Percentiles rank a stretch among this genome's conserved stretches.
These are phyloP conservation scores for Diglossa cyanea DNA, from an alignment of 2,797 vertebrate genomes.

Conservation along the genomic window DNA sequence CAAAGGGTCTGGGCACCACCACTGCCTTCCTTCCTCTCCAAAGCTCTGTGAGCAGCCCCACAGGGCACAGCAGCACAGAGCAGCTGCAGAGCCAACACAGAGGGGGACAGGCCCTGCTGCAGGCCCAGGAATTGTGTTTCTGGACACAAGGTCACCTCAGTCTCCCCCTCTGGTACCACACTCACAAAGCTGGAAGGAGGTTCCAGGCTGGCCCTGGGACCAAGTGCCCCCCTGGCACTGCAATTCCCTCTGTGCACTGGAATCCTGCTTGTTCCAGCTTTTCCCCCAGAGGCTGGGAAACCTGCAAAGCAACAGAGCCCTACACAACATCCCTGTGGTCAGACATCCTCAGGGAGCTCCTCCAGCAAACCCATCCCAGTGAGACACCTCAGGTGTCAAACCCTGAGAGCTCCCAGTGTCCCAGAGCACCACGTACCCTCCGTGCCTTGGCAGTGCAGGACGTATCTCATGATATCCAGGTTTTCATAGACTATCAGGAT, in stretches of 20 bases:
- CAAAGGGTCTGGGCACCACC: background rate
- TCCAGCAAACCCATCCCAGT: background rate
- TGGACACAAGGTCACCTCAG: background rate
- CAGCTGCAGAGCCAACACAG: background rate
- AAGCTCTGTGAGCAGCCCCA: background rate
- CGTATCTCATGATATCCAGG: constrained; percentile 98
- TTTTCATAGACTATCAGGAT: constrained; percentile 99
- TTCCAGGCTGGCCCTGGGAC: background rate
- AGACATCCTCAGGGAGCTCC: background rate
- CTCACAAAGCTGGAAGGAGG: background rate
- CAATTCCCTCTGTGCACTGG: background rate
- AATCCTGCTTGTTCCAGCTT: background rate
- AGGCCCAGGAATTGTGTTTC: background rate
- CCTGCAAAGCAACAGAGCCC: background rate
- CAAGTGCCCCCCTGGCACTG: background rate
- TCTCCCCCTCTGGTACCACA: background rate
- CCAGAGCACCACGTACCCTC: constrained; percentile 78
- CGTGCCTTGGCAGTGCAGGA: constrained; percentile 92
- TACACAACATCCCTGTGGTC: background rate
- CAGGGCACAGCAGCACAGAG: background rate
- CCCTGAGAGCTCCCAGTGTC: background rate
- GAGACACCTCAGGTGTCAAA: background rate
- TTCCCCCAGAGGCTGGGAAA: background rate
- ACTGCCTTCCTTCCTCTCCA: background rate
- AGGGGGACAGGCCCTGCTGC: background rate